These are phyloP conservation scores for Sinodicranocentrus sp. DNA, from an alignment of 2,888 invertebrate genomes.

Conservation along the genomic window DNA sequence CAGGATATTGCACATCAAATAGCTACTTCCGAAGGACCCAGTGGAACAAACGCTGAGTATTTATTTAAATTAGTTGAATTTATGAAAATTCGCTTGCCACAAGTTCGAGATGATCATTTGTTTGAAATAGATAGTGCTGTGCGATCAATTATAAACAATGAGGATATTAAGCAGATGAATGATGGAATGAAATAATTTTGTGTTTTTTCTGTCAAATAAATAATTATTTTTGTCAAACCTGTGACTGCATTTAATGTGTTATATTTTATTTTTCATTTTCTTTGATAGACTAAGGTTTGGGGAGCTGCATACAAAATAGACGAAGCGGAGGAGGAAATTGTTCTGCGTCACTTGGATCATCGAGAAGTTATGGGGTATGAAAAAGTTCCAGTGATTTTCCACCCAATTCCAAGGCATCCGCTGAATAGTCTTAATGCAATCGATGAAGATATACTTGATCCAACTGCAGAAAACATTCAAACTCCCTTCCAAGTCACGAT, in stretches of 20 bases:
- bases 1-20: slow-evolving; percentile 71
- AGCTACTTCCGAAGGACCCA: slow-evolving; percentile 65
- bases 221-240: not conserved
- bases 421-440: slow-evolving; percentile 50
- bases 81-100: slow-evolving; percentile 67
- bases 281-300: slow-evolving; percentile 85
- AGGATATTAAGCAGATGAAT: not conserved
- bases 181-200: not conserved
- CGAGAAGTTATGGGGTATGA: slow-evolving; percentile 96
- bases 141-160: not conserved
- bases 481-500: slow-evolving; percentile 85
- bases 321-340: slow-evolving; percentile 83
- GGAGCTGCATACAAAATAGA: slow-evolving; percentile 95
- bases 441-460: no score
- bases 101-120: slow-evolving; percentile 68
- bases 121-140: slow-evolving; percentile 69
- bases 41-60: slow-evolving; percentile 72
- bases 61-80: slow-evolving; percentile 71
- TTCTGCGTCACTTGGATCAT: slow-evolving; percentile 90
- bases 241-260: not conserved
- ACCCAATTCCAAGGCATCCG: slow-evolving; percentile 80
- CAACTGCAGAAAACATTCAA: not conserved
- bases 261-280: not conserved
- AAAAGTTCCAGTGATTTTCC: slow-evolving; percentile 85
- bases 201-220: not conserved